A percentile compares a stretch with the other conserved stretches of the same genome.
Conservation (phyloP, 2,888 invertebrate species). For the Lacanobia oleracea region DNA sequence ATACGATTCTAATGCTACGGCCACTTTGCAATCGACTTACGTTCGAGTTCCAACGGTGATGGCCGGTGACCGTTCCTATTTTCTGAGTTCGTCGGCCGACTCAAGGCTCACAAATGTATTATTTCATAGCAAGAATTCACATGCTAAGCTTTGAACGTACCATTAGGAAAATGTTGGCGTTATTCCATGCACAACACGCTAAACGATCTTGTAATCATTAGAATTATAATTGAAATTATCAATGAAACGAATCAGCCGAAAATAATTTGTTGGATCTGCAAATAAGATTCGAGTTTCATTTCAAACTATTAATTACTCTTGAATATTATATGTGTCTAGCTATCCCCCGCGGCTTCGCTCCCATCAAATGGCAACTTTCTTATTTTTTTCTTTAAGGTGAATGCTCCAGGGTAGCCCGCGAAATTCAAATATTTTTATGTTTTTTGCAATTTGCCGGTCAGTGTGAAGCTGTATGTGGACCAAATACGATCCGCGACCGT, state of each 20-base stretch:
- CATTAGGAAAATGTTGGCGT: constrained; percentile 54
- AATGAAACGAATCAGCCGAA: constrained; percentile 5
- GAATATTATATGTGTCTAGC: not conserved
- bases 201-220: constrained; percentile 27
- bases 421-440: too few species aligned
- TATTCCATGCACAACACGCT: constrained; percentile 38
- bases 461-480: too few species aligned
- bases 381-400: too few species aligned
- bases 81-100: constrained; percentile 74
- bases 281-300: not conserved
- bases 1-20: constrained; percentile 15
- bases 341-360: not conserved
- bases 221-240: constrained; percentile 20
- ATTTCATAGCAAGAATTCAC: constrained; percentile 63
- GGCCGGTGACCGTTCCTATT: constrained; percentile 69
- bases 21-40: constrained; percentile 54
- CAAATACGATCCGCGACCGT: too few species aligned
- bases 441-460: too few species aligned
- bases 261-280: not conserved
- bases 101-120: constrained; percentile 71
- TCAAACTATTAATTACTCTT: not conserved
- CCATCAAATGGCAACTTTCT: too few species aligned
- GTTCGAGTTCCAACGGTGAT: constrained; percentile 65
- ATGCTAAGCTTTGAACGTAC: constrained; percentile 47
- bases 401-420: too few species aligned